Evolutionary conservation across 2,888 invertebrate genomes (phyloP), one percentile per base, ranked within the genome.

Genomic region (Cephus pulcher): DNA sequence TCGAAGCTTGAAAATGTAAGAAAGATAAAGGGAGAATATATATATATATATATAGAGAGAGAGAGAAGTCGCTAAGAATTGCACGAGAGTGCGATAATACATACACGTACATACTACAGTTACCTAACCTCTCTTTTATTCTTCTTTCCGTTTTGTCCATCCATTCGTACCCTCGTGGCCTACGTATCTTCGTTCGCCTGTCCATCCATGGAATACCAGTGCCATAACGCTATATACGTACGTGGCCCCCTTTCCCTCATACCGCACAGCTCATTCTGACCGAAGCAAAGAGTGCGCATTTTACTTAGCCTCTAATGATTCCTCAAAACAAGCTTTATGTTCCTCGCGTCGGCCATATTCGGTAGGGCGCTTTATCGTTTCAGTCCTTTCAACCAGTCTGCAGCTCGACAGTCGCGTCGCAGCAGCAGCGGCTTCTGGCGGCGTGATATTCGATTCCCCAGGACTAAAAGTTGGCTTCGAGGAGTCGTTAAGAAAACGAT

Each of bases 241-340:
- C 12, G 12, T 35, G 37, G 4, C 12, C 37, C 37, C 37, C 2
- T 23, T 32, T 6, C 71, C 4, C 32, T 34, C 34, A 32, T 32
- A 71, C 71, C 71, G 32, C 71, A 71, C 56, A 23, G 23, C 32
- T 71, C 33, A 32, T n/a, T n/a, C 71, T 32, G 75, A 76, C 69
- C 78, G 76, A 69, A 71, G 74, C 79, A 81, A 77, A 78, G 81
- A 76, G 76, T 75, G 75, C 76, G 81, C 81, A 75, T 32, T 71
- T 71, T 32, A 71, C 32, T 34, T 71, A 32, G 32, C 84, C 82
- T 83, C 86, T 88, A 88, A 88, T 86, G 85, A 88, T 88, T 88
- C 84, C 86, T 87, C 85, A 87, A 88, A 88, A 87, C 86, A 85
- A 85, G 86, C 87, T 86, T 86, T 84, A 85, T 84, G 83, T 84